Evolutionary conservation across 2,888 invertebrate species (phyloP), one percentile per base, ranked within the genome.

Genomic region (Sinotaia quadrata): DNA sequence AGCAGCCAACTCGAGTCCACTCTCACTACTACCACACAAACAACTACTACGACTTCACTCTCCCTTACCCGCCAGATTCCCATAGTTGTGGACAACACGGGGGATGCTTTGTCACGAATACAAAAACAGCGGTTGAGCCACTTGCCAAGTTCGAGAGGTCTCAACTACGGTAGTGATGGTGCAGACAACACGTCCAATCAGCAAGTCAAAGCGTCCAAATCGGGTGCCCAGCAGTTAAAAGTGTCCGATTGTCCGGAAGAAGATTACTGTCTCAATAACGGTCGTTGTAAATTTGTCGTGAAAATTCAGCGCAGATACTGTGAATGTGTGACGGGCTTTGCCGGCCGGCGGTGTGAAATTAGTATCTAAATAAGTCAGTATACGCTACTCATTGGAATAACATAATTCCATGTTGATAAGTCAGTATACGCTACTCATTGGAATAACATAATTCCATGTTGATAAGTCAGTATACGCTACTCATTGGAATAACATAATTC

Each of bases 231-330:
- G 7, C 37, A 63, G 63, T 44, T 63, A 15, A 63, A 56, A 54
- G 56, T 63, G 31, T 41, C 54, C 1, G 54, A 54, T n/a, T 63
- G 63, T n/a, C 41, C 41, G 54, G 56, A 63, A 21, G 31, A 24
- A n/a, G 41, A 15, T 2, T 63, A 63, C 33, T 63, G 63, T 31
- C 37, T 63, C 1, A 63, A 63, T 15, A 52, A 52, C 31, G 63
- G 54, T 7, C 52, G 2, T 10, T 63, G 63, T 21, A 63, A 63
- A 21, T 31, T 63, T 15, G 63, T 63, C 41, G 63, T 63, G 21
- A 63, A 56, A 7, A 31, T 63, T 10, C 63, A 63, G 33, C 41
- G 63, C 5, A 12, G 41, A 52, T 63, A 54, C 29, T 63, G 63
- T 24, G 54, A 63, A 24, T 63, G 63, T 31, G 54, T 31, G 31